These are phyloP conservation scores for Liparis tanakae DNA, from an alignment of 2,797 vertebrate species.

Conservation along the genomic window DNA sequence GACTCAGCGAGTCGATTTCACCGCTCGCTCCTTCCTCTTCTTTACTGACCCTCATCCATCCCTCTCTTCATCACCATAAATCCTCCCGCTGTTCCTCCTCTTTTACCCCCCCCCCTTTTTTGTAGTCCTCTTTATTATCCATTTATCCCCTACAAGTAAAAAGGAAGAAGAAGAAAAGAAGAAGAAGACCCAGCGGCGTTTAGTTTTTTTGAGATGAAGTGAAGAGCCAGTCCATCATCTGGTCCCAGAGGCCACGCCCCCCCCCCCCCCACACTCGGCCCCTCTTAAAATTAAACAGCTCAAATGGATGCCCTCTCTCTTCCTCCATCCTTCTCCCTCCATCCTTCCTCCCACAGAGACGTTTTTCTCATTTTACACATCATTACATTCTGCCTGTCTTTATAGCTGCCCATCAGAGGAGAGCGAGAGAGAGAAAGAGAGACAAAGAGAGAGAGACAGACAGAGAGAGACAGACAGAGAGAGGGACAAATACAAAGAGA, in stretches of 20 bases:
- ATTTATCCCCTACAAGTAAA: slow-evolving; percentile 36
- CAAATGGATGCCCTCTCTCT: slow-evolving; percentile 49
- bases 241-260: slow-evolving; percentile 46
- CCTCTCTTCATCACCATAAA: slow-evolving; percentile 43
- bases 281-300: slow-evolving; percentile 63
- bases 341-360: slow-evolving; percentile 57
- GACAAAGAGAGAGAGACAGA: slow-evolving; percentile 12
- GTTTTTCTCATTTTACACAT: slow-evolving; percentile 84
- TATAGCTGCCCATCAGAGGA: slow-evolving; percentile 60
- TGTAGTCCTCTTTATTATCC: slow-evolving; percentile 16
- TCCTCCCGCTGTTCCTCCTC: slow-evolving; percentile 8
- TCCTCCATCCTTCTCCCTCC: no score
- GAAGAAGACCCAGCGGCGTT: background rate
- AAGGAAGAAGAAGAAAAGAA: background rate
- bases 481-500: no score
- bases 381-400: slow-evolving; percentile 77
- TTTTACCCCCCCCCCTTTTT: background rate
- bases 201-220: slow-evolving; percentile 30
- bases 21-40: slow-evolving; percentile 6
- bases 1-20: slow-evolving; percentile 28
- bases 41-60: background rate
- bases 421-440: slow-evolving; percentile 1
- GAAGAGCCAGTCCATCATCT: slow-evolving; percentile 46
- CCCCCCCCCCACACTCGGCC: slow-evolving; percentile 20
- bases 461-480: slow-evolving; percentile 23